Conservation (phyloP, 2,113 vertebrate genomes). For the Platycercus adscitus region DNA sequence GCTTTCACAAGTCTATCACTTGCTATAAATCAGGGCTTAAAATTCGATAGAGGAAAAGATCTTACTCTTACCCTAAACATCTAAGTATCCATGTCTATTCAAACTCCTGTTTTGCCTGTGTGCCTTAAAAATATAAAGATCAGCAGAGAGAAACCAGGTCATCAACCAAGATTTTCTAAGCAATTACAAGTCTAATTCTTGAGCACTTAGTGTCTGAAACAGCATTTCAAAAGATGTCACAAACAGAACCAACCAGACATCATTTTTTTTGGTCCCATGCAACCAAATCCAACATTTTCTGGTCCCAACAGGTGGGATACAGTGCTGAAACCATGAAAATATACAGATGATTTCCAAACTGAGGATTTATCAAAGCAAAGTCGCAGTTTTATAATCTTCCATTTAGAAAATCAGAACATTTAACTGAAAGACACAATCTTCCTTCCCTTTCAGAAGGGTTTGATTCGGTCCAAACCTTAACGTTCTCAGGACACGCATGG, state of each 20-base stretch:
- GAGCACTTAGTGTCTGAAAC: not conserved
- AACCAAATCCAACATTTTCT: not conserved
- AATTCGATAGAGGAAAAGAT: not conserved
- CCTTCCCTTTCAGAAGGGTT: not conserved
- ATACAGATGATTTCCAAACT: not conserved
- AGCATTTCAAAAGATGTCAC: not conserved
- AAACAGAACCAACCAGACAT: not conserved
- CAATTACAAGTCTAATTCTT: not conserved
- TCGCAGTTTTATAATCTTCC: not conserved
- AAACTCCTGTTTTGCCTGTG: not conserved
- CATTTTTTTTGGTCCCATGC: not conserved
- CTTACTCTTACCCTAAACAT: not conserved
- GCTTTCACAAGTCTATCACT: not conserved
- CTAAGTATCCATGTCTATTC: not conserved
- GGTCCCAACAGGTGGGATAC: not conserved
- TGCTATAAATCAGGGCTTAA: not conserved
- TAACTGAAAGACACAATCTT: not conserved
- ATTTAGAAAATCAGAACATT: not conserved
- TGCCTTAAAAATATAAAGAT: not conserved
- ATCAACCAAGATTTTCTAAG: not conserved
- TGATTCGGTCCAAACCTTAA: not conserved
- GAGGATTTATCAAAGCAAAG: not conserved
- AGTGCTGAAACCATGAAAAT: not conserved
- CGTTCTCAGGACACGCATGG: not conserved
- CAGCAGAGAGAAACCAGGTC: not conserved